Evolutionary conservation across 1,140 invertebrate species (phyloP).

Genomic region (Sitophilus oryzae): DNA sequence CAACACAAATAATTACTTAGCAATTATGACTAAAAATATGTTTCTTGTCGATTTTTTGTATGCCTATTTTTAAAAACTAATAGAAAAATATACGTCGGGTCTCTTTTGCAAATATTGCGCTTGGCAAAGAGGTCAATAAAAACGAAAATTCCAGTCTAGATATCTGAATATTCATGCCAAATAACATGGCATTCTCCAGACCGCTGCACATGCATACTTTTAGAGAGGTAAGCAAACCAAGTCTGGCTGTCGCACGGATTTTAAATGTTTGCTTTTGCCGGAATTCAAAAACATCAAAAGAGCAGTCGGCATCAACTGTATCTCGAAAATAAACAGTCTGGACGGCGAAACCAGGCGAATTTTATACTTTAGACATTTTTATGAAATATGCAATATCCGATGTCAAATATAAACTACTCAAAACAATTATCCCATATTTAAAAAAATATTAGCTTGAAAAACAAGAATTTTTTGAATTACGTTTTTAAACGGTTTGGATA

Average conservation of each 20-base stretch:
- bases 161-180: slow-evolving; percentile 20
- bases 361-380: neutral
- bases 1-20: no score
- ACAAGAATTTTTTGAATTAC: no score
- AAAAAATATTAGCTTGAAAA: no score
- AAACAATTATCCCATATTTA: no score
- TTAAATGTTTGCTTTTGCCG: slow-evolving; percentile 14
- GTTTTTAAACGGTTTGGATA: no score
- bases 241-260: slow-evolving; percentile 15
- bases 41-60: no score
- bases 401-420: no score
- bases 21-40: no score
- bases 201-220: slow-evolving; percentile 19
- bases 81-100: no score
- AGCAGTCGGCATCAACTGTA: slow-evolving; percentile 2
- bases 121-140: slow-evolving; percentile 5
- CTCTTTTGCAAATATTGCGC: no score
- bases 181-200: slow-evolving; percentile 16
- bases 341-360: neutral
- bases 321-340: neutral
- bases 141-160: slow-evolving; percentile 1
- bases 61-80: no score
- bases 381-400: no score
- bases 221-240: slow-evolving; percentile 21
- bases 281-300: slow-evolving; percentile 18